Percentiles rank a stretch among this genome's conserved stretches.
These are phyloP conservation scores for Zophobas atratus DNA, from an alignment of 1,140 invertebrate genomes.

Conservation along the genomic window DNA sequence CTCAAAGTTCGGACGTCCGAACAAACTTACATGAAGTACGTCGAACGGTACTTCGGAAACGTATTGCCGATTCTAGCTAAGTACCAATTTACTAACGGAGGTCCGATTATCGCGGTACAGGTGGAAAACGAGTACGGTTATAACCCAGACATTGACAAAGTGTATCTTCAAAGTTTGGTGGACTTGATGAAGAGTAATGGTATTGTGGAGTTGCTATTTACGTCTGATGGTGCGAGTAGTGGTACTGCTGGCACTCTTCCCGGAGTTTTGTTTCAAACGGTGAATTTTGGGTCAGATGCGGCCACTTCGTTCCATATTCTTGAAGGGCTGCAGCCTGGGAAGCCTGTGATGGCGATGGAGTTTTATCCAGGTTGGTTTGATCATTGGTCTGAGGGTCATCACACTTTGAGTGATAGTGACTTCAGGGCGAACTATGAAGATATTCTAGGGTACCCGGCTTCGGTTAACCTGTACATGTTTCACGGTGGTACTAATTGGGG, in stretches of 20 bases:
- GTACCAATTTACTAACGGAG: conserved; percentile 71
- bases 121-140: conserved; percentile 75
- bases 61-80: conserved; percentile 69
- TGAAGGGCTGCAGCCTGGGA: conserved; percentile 69
- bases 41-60: conserved; percentile 70
- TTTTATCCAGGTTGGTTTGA: conserved; percentile 81
- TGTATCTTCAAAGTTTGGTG: conserved; percentile 69
- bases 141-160: conserved; percentile 48
- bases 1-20: conserved; percentile 69
- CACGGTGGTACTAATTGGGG: conserved; percentile 81
- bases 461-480: conserved; percentile 81
- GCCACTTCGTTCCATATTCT: conserved; percentile 70
- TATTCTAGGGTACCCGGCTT: conserved; percentile 66
- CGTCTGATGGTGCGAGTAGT: conserved; percentile 68
- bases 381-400: conserved; percentile 61
- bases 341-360: conserved; percentile 76
- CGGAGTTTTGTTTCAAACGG: conserved; percentile 30
- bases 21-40: conserved; percentile 69
- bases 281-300: conserved; percentile 36
- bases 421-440: conserved; percentile 50
- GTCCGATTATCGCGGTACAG: conserved; percentile 72
- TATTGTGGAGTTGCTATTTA: conserved; percentile 70
- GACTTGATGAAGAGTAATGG: conserved; percentile 64
- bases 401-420: conserved; percentile 49
- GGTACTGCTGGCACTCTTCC: conserved; percentile 48